These are phyloP conservation scores for Anguilla obscura DNA, from an alignment of 2,797 vertebrate genomes.

Conservation along the genomic window DNA sequence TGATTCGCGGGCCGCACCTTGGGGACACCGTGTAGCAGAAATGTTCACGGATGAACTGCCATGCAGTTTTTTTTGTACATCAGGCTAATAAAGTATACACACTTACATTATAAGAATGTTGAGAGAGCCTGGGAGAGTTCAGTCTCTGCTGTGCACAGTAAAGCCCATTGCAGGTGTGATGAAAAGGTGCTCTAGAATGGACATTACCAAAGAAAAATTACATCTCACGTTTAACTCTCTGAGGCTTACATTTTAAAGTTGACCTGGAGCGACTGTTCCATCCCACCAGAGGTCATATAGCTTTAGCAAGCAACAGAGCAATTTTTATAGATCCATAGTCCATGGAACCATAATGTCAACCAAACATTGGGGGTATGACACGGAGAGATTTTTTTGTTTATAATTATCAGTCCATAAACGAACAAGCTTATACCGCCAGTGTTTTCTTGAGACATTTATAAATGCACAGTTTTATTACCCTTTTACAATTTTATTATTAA, in stretches of 20 bases:
- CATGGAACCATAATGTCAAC: background rate
- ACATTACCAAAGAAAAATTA: background rate
- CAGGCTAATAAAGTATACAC: background rate
- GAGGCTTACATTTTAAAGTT: background rate
- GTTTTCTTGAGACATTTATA: background rate
- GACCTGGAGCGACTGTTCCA: background rate
- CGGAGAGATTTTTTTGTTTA: background rate
- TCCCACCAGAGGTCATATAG: background rate
- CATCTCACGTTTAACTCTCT: background rate
- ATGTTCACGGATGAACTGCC: background rate
- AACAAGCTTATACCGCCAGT: background rate
- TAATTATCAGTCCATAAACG: background rate
- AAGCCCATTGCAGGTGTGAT: background rate
- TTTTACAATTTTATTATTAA: background rate
- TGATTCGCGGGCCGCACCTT: constrained; percentile 30
- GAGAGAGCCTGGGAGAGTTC: background rate
- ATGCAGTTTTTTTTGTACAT: background rate
- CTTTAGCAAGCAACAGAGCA: background rate
- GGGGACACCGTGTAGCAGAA: background rate
- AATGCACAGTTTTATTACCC: background rate
- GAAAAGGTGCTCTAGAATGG: background rate
- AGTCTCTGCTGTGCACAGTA: background rate
- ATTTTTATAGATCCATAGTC: background rate
- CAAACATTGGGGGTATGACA: background rate
- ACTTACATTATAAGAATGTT: background rate